A percentile compares a stretch with the other conserved stretches of the same genome.
Conservation (phyloP, 2,113 vertebrate genomes). For the Raphicerus campestris region DNA sequence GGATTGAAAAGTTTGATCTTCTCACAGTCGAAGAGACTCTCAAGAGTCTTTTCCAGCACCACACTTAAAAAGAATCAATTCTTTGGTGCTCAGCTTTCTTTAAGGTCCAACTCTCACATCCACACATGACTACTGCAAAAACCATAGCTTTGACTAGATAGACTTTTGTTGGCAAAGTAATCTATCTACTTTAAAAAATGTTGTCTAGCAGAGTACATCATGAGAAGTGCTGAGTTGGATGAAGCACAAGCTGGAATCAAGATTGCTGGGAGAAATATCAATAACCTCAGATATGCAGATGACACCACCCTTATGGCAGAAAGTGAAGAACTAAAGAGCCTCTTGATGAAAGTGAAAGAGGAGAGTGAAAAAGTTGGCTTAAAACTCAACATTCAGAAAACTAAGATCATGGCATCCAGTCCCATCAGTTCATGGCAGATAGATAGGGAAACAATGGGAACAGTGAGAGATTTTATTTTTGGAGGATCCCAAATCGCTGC, state of each 20-base stretch:
- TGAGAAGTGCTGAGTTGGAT: neutral
- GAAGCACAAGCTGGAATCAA: neutral
- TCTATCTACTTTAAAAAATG: neutral
- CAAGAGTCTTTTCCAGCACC: neutral
- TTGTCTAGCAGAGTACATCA: neutral
- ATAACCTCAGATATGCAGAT: neutral
- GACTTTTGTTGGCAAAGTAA: neutral
- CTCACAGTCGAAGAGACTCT: neutral
- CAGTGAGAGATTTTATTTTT: no score
- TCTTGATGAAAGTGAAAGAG: no score
- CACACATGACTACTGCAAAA: neutral
- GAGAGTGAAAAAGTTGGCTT: no score
- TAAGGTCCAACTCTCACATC: neutral
- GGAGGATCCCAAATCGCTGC: no score
- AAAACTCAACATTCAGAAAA: no score
- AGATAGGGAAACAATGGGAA: no score
- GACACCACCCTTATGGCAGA: neutral
- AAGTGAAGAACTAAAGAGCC: no score
- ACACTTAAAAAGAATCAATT: neutral
- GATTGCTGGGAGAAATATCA: neutral
- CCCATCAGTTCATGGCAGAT: no score
- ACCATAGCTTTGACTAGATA: neutral
- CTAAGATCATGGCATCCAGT: no score
- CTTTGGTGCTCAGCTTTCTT: neutral
- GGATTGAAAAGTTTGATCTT: neutral